A percentile compares a stretch with the other conserved stretches of the same genome.
Conservation (phyloP, 2,113 vertebrate species). For the Paradoxurus hermaphroditus region DNA sequence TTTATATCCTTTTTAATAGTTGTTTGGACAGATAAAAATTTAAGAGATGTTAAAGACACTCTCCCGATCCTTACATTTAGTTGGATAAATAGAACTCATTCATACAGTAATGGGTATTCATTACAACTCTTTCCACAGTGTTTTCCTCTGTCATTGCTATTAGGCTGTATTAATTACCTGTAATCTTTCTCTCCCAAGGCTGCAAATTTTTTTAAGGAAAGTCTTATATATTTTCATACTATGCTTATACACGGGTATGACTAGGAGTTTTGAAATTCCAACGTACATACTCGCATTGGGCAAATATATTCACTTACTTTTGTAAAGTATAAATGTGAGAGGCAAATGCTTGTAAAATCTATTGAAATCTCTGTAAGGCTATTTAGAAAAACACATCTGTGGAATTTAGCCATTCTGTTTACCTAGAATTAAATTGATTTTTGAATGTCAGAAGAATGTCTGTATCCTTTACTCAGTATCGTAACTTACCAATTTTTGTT, state of each 20-base stretch:
- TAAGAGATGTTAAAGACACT: not conserved
- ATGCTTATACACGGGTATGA: not conserved
- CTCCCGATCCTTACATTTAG: not conserved
- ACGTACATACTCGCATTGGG: not conserved
- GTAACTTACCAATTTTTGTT: slow-evolving; percentile 14
- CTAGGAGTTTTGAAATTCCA: not conserved
- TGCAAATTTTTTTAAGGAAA: not conserved
- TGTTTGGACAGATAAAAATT: not conserved
- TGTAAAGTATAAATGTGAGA: not conserved
- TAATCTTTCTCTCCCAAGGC: not conserved
- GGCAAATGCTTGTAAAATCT: not conserved
- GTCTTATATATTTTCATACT: not conserved
- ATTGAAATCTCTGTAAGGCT: not conserved
- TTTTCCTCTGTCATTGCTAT: not conserved
- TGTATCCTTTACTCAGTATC: not conserved
- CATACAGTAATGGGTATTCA: not conserved
- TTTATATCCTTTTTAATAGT: not conserved
- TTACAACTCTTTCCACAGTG: not conserved
- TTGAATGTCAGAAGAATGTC: not conserved
- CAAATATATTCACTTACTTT: not conserved
- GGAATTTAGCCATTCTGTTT: not conserved
- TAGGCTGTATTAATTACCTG: not conserved
- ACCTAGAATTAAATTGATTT: slow-evolving; percentile 9
- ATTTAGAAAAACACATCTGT: not conserved
- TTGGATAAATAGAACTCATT: not conserved